Base-by-base conservation (phyloP, 2,888 invertebrate species). In the Laspeyria flexula region DNA sequence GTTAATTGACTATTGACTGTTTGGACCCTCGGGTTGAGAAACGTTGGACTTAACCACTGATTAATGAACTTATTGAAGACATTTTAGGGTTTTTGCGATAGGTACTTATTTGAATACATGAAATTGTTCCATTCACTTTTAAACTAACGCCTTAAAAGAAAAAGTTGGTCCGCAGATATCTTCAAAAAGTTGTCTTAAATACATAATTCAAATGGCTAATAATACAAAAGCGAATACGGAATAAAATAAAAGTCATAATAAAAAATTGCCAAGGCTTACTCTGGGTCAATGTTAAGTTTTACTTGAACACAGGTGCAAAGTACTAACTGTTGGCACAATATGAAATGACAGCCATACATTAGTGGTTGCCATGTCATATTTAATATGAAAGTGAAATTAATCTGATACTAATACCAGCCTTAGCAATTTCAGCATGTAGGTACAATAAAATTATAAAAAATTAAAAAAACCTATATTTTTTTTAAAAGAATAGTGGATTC, bases 211-310 rank as follows among this genome's bases (percentile, higher is more conserved):
- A 11, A 27, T 34, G 16, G 56, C 58, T 66, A 66, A 58, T 66
- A 44, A 70, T 43, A 61, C 71, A 66, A 67, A 67, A 71, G 64
- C 68, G 57, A 67, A 57, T 58, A 52, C 47, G 25, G 37, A 49
- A 38, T 48, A 50, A 61, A 55, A 39, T 51, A 29, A 43, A 12
- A 27, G 13, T 41, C 43, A 53, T 27, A 27, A 21, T 27, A 31
- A 51, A 44, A 51, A n/a, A 47, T 46, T 61, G 41, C 16, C 49
- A 50, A 6, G 33, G 7, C 12, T 33, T 18, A 4, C 13, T 4
- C 2, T 21, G 21, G 21, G n/a, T n/a, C n/a, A n/a, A n/a, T n/a
- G n/a, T n/a, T n/a, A n/a, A n/a, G n/a, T n/a, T n/a, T n/a, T n/a
- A n/a, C n/a, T n/a, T n/a, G n/a, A n/a, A n/a, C n/a, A 4, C 4